phyloP scores from a whole-genome alignment of 30 jellyfish, hydroid and myxozoan species.

The Nemopilema nomurai region DNA sequence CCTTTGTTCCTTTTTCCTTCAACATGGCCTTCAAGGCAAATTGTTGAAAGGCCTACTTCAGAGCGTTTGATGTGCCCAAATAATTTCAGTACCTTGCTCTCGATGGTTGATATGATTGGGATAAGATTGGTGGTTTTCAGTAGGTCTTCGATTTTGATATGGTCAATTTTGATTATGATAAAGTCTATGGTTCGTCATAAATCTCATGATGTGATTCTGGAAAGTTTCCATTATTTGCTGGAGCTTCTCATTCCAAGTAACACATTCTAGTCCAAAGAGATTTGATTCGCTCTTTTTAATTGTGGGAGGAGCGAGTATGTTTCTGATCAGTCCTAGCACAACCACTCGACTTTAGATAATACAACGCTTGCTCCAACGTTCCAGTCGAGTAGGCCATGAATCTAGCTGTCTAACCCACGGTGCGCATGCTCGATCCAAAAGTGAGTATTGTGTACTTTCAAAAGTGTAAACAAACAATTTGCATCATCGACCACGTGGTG shows the following conservation, averaged over 20 bases:
- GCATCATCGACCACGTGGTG: too few relatives aligned
- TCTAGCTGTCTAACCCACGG: too few relatives aligned
- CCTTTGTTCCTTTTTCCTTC: conserved; percentile 2
- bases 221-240: conserved; percentile 10
- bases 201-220: conserved; percentile 33
- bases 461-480: too few relatives aligned
- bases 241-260: conserved; percentile 7
- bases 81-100: conserved; percentile 10
- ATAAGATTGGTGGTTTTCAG: conserved; percentile 6
- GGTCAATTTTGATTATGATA: too few relatives aligned
- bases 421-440: too few relatives aligned
- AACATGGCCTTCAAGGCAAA: conserved; percentile 7
- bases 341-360: too few relatives aligned
- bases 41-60: conserved; percentile 12
- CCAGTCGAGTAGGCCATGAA: too few relatives aligned
- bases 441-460: too few relatives aligned
- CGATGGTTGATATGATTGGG: conserved; percentile 24
- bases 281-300: too few relatives aligned
- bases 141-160: background rate
- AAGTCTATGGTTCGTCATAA: conserved; percentile 7
- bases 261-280: conserved; percentile 7
- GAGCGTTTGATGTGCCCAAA: conserved; percentile 14
- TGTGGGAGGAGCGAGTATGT: too few relatives aligned
- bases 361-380: too few relatives aligned
- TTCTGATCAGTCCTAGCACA: too few relatives aligned